Evolutionary conservation across 2,113 vertebrate species (phyloP).

Genomic region (Istiophorus platypterus): DNA sequence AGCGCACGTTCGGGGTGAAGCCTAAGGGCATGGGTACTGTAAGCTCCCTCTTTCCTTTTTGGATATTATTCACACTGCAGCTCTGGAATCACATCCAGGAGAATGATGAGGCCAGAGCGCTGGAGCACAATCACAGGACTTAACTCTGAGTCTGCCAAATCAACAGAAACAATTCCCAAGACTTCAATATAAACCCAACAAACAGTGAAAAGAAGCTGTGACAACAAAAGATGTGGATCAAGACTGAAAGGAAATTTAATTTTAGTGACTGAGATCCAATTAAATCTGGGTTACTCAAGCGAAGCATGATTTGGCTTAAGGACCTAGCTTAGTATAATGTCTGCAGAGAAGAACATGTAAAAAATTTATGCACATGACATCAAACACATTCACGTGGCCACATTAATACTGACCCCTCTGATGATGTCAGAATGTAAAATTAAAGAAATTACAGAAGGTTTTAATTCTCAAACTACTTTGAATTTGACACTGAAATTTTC

Average conservation of each 20-base stretch:
- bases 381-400: conserved; percentile 5
- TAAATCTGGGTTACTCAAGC: conserved; percentile 44
- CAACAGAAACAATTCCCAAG: conserved; percentile 53
- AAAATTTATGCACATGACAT: conserved; percentile 28
- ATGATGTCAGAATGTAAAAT: background rate
- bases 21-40: conserved; percentile 67
- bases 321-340: conserved; percentile 9
- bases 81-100: conserved; percentile 49
- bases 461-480: background rate
- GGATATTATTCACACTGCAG: conserved; percentile 63
- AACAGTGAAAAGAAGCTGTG: conserved; percentile 48
- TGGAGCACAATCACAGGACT: conserved; percentile 43
- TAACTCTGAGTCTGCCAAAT: conserved; percentile 53
- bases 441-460: background rate
- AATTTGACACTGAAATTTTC: background rate
- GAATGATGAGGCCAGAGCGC: conserved; percentile 41
- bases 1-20: conserved; percentile 67
- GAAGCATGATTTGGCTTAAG: conserved; percentile 28
- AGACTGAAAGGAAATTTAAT: conserved; percentile 55
- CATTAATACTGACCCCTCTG: conserved; percentile 12
- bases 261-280: conserved; percentile 57
- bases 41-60: conserved; percentile 58
- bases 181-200: conserved; percentile 45
- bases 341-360: background rate
- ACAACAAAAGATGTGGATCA: conserved; percentile 40